Base-by-base conservation (phyloP, 2,888 invertebrate genomes). In the Philhelius pedissequus region DNA sequence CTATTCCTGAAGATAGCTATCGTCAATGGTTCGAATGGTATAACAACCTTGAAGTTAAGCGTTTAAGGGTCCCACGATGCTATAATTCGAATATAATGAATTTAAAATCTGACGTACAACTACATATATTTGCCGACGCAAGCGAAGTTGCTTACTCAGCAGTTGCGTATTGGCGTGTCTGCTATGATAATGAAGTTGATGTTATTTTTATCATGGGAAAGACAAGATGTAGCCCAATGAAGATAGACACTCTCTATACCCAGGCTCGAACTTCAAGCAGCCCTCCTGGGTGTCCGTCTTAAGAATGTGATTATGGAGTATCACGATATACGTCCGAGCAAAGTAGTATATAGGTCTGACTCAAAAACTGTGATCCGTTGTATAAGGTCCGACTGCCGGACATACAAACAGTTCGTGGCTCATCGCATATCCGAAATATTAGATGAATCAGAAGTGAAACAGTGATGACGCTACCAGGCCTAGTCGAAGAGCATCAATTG, bases 391-490 rank as follows among this genome's bases (percentile, higher is more conserved):
- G 32, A 75, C 9, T 62, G 82, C n/a, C 74, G 86, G 20, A 50
- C 35, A 7, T 87, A 77, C 22, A 87, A 86, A 71, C 84, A 87
- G n/a, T 88, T 87, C 48, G 87, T 87, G 4, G 86, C 87, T 7
- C 86, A 87, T 73, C 64, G 87, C 8, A 86, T 88, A 15, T 87
- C 86, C 1, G 87, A 88, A 66, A 87, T 87, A n/a, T 75, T 73
- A 18, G 77, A 86, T 7, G 18, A 48, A 2, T 75, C 82, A 2
- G 18, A 76, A 7, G 40, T 60, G 22, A 73, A 77, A 8, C 70
- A 87, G 6, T 88, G 87, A 88, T 70, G 81, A 74, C 27, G 83
- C 87, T 18, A 88, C 87, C 8, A 84, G 86, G 62, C 27, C 82
- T n/a, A 48, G 27, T 5, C 48, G 64, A 43, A 73, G 45, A 27